Percentiles rank a stretch among this genome's conserved stretches.
Conservation (phyloP, 2,113 vertebrate genomes). For the Lethenteron camtschaticum region DNA sequence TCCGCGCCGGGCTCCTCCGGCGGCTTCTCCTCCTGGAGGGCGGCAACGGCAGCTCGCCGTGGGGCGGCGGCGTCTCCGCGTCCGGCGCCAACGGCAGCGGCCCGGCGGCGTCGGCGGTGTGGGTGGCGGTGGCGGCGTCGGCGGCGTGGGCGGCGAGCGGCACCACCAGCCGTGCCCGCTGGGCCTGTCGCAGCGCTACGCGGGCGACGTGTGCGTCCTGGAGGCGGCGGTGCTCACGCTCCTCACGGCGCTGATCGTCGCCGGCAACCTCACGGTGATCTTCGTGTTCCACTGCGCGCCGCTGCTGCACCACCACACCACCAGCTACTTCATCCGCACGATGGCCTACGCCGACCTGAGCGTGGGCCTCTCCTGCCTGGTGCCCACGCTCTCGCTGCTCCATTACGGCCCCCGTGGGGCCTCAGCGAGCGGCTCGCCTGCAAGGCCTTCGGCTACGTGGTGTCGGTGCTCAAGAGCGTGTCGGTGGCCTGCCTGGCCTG, state of each 20-base stretch:
- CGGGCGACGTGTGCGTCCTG: slow-evolving; percentile 58
- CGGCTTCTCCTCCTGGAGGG: too few species aligned
- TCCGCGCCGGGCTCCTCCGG: too few species aligned
- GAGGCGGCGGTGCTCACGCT: slow-evolving; percentile 72
- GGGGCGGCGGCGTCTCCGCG: slow-evolving; percentile 7
- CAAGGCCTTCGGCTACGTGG: slow-evolving; percentile 71
- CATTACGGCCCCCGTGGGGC: slow-evolving; percentile 34
- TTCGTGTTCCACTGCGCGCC: slow-evolving; percentile 97
- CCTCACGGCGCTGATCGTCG: slow-evolving; percentile 74
- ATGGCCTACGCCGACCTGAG: slow-evolving; percentile 92
- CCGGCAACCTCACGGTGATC: slow-evolving; percentile 79
- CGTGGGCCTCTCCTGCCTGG: slow-evolving; percentile 83
- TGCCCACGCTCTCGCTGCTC: slow-evolving; percentile 71
- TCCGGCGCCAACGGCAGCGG: too few species aligned
- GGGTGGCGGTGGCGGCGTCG: too few species aligned
- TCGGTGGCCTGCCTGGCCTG: slow-evolving; percentile 85
- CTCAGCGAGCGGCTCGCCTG: slow-evolving; percentile 58
- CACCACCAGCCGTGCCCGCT: slow-evolving; percentile 55
- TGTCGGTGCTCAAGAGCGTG: slow-evolving; percentile 83
- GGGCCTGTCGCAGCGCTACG: slow-evolving; percentile 50
- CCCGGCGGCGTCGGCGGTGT: too few species aligned
- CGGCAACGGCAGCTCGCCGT: too few species aligned
- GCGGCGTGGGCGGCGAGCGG: slow-evolving; percentile 26
- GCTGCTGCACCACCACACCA: slow-evolving; percentile 75
- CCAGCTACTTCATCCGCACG: slow-evolving; percentile 92